Percentiles rank a stretch among this genome's conserved stretches.
Evolutionary conservation across 2,888 invertebrate species (phyloP).

Genomic region (Perizoma flavofasciatum): DNA sequence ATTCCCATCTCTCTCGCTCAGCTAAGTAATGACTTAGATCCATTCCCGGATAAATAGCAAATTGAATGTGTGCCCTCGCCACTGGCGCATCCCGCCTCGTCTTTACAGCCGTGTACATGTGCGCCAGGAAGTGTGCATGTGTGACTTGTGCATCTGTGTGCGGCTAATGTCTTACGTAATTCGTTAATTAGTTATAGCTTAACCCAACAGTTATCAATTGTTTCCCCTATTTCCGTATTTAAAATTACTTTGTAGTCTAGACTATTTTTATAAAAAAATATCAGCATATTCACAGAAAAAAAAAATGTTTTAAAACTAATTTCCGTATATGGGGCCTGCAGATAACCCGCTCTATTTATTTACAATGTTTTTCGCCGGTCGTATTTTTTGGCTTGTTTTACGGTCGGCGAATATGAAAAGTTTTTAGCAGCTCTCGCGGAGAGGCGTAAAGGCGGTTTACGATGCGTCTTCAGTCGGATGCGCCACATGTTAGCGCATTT

Average conservation of each 20-base stretch:
- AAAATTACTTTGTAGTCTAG: slow-evolving; percentile 40
- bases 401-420: slow-evolving; percentile 82
- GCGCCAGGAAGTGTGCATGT: slow-evolving; percentile 35
- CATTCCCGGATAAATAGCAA: slow-evolving; percentile 83
- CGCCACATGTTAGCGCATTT: slow-evolving; percentile 75
- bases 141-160: slow-evolving; percentile 24
- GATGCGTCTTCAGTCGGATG: slow-evolving; percentile 79
- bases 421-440: slow-evolving; percentile 77
- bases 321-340: slow-evolving; percentile 59
- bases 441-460: slow-evolving; percentile 82
- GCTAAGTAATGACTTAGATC: slow-evolving; percentile 84
- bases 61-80: slow-evolving; percentile 77
- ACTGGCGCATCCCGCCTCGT: slow-evolving; percentile 40
- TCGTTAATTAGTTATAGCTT: slow-evolving; percentile 43
- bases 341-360: slow-evolving; percentile 72
- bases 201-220: slow-evolving; percentile 19
- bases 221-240: slow-evolving; percentile 37
- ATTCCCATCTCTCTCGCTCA: slow-evolving; percentile 77
- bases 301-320: slow-evolving; percentile 80
- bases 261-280: slow-evolving; percentile 45
- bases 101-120: slow-evolving; percentile 43
- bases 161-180: slow-evolving; percentile 42
- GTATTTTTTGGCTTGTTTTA: slow-evolving; percentile 82
- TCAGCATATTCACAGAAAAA: slow-evolving; percentile 66
- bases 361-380: slow-evolving; percentile 82